Evolutionary conservation across 2,888 invertebrate species (phyloP), one percentile per base, ranked within the genome.

Genomic region (Abrostola triplasia): DNA sequence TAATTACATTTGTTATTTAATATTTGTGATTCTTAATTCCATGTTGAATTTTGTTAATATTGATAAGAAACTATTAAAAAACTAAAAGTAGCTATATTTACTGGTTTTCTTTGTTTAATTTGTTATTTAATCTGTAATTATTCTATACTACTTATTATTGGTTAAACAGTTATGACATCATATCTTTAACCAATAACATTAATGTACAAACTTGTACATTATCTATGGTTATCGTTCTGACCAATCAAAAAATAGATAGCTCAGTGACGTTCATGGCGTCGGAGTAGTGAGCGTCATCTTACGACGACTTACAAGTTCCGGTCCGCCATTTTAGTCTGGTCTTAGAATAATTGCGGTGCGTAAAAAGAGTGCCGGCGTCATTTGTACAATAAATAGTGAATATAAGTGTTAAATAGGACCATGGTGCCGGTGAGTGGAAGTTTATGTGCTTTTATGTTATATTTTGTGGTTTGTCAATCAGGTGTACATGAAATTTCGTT

Each of bases 351-450:
- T 53, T 50, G 62, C 52, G 59, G 70, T 69, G 78, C 74, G 79
- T 61, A 66, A 60, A 73, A 77, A 67, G 49, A 71, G 67, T 65
- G 73, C 53, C 40, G 38, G 63, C 67, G 70, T 64, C 70, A 72
- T 76, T 72, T 53, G 49, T 69, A 60, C 54, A 51, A 57, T 49
- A 57, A 51, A 64, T 58, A 67, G 58, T 72, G 60, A 67, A 70
- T 61, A 66, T 70, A 73, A 66, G 69, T 65, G 66, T 65, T 36
- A 63, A 52, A 57, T 66, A 52, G 73, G 51, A 88, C 67, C 83
- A 95, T 95, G 94, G 87, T 94, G 79, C 92, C 93, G 91, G 94
- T 95, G 86, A 91, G 94, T 90, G 58, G 41, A 35, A 54, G 42
- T 42, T 58, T 36, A 63, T 63, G 50, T 71, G 53, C 35, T 57